Percentiles rank a stretch among this genome's conserved stretches.
Conservation (phyloP, 2,797 vertebrate genomes). For the Aphelocoma californica region DNA sequence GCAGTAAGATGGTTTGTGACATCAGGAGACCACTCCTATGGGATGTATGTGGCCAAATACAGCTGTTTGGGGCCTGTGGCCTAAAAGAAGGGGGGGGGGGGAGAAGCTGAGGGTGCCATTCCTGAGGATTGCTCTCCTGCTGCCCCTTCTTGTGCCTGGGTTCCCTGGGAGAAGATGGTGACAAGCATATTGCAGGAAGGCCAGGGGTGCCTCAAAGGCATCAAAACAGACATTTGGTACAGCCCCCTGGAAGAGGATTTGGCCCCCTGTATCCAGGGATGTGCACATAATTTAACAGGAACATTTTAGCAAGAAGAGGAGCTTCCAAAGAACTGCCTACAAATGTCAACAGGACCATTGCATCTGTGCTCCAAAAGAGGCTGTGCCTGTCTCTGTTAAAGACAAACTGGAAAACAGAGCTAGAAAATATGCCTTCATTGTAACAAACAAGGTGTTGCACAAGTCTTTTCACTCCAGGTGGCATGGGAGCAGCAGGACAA, state of each 20-base stretch:
- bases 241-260: not conserved
- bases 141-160: not conserved
- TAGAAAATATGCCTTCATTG: not conserved
- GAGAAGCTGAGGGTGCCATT: too few species aligned
- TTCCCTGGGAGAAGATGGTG: not conserved
- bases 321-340: not conserved
- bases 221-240: not conserved
- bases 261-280: too few species aligned
- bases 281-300: not conserved
- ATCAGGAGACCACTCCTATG: not conserved
- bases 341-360: not conserved
- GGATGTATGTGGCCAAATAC: not conserved
- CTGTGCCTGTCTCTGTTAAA: not conserved
- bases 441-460: not conserved
- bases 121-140: not conserved
- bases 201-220: not conserved
- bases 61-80: not conserved
- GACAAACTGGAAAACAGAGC: not conserved
- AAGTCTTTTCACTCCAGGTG: not conserved
- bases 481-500: not conserved
- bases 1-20: not conserved
- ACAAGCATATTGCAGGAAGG: not conserved
- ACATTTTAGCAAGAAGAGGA: not conserved
- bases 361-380: rapidly evolving
- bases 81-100: rapidly evolving